phyloP scores from a whole-genome alignment of 1,140 invertebrate species.

The Zaprionus africanus region DNA sequence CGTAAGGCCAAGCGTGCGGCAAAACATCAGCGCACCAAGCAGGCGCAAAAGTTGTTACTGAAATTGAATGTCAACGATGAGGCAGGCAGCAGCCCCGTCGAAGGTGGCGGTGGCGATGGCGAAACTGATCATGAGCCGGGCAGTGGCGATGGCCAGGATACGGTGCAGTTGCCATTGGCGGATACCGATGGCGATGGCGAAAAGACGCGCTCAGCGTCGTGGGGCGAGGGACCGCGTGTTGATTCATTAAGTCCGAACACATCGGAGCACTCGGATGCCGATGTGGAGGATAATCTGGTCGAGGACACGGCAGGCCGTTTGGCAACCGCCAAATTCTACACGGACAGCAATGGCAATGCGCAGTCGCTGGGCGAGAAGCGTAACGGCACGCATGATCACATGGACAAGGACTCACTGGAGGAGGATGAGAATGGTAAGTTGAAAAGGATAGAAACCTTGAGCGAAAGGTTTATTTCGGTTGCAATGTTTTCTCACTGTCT shows the following conservation, averaged over 20 bases:
- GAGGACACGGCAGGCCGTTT: conserved; percentile 84
- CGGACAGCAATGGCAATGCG: conserved; percentile 78
- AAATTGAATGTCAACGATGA: conserved; percentile 75
- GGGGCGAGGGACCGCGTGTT: conserved; percentile 50
- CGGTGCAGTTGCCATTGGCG: conserved; percentile 12
- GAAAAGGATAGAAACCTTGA: background rate
- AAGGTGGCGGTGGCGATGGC: conserved; percentile 14
- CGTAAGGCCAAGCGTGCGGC: conserved; percentile 85
- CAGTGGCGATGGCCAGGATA: conserved; percentile 16
- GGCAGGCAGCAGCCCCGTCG: conserved; percentile 2
- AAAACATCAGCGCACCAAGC: conserved; percentile 79
- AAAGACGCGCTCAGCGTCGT: conserved; percentile 24
- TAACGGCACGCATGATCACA: conserved; percentile 85
- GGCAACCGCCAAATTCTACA: conserved; percentile 53
- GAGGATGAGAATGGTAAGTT: conserved; percentile 80
- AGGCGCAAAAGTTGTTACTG: conserved; percentile 52
- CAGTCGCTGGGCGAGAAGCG: conserved; percentile 85
- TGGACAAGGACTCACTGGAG: conserved; percentile 85
- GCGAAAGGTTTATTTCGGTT: background rate
- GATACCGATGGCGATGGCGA: conserved; percentile 18
- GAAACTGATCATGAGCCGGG: conserved; percentile 12
- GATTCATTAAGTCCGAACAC: conserved; percentile 79
- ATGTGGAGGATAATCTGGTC: conserved; percentile 92
- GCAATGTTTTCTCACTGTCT: background rate
- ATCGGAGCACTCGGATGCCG: conserved; percentile 89